These are phyloP conservation scores for Sinohyriopsis cumingii DNA, from an alignment of 2,888 invertebrate genomes.

Conservation along the genomic window DNA sequence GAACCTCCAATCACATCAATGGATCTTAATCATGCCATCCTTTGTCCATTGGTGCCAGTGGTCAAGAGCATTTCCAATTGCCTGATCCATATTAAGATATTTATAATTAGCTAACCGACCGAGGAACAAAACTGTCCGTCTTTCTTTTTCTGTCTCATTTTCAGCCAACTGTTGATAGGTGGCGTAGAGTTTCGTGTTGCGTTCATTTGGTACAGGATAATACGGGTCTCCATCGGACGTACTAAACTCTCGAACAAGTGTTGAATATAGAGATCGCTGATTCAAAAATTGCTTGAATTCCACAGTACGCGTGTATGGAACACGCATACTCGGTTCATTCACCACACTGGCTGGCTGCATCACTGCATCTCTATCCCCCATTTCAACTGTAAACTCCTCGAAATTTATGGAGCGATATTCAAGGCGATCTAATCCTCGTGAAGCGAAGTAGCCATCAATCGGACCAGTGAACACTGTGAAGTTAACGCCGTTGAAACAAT, in stretches of 20 bases:
- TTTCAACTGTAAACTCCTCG: neutral
- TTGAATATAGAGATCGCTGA: constrained; percentile 2
- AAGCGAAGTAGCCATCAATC: constrained; percentile 8
- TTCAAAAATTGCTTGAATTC: constrained; percentile 13
- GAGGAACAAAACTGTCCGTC: neutral
- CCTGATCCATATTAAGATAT: constrained; percentile 16
- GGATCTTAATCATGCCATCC: no score
- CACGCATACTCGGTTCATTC: constrained; percentile 6
- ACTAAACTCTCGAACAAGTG: constrained; percentile 4
- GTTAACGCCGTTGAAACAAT: neutral
- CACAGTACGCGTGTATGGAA: constrained; percentile 2
- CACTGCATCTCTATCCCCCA: neutral
- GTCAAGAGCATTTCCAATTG: constrained; percentile 8
- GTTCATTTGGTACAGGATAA: constrained; percentile 10
- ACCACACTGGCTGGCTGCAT: constrained; percentile 4
- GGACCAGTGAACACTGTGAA: constrained; percentile 9
- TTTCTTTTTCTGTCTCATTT: neutral
- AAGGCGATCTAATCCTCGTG: neutral
- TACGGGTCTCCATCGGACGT: constrained; percentile 8
- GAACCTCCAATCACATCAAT: no score
- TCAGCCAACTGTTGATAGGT: constrained; percentile 1
- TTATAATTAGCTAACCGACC: constrained; percentile 14
- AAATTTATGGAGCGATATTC: constrained; percentile 9
- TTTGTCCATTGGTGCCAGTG: constrained; percentile 1
- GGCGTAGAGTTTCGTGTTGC: constrained; percentile 2